Evolutionary conservation across 2,113 vertebrate species (phyloP).

Genomic region (Ramphastos sulfuratus): DNA sequence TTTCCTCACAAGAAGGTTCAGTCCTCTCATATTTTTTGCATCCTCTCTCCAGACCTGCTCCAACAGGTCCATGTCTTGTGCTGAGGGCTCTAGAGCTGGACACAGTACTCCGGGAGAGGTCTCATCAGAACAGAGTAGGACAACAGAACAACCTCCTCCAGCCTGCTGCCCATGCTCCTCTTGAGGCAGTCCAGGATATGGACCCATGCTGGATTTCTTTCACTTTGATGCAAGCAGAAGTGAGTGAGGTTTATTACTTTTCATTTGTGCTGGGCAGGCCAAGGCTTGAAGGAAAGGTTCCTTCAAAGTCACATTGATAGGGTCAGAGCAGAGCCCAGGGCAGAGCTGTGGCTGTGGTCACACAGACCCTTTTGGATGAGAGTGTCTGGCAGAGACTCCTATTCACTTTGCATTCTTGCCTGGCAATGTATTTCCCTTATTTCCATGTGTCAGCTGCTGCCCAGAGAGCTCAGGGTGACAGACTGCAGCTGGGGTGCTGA

Average conservation of each 20-base stretch:
- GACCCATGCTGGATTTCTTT: background rate
- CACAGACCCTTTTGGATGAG: background rate
- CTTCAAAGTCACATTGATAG: background rate
- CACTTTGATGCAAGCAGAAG: background rate
- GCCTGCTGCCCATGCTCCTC: too few species aligned
- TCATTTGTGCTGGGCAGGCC: background rate
- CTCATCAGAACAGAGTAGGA: too few species aligned
- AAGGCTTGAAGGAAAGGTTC: background rate
- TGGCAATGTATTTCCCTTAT: background rate
- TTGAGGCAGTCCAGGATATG: too few species aligned
- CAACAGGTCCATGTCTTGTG: too few species aligned
- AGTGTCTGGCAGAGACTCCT: background rate
- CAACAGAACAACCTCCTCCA: too few species aligned
- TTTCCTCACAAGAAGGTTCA: too few species aligned
- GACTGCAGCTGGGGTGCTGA: background rate
- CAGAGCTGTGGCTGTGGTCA: background rate
- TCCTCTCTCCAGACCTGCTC: too few species aligned
- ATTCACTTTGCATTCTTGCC: background rate
- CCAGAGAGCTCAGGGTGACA: background rate
- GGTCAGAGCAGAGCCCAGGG: background rate
- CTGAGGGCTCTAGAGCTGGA: too few species aligned
- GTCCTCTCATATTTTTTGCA: too few species aligned
- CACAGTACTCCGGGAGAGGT: too few species aligned
- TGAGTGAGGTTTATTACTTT: background rate
- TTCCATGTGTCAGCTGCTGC: background rate